Conservation (phyloP, 2,113 vertebrate genomes). For the Solenodon paradoxus region DNA sequence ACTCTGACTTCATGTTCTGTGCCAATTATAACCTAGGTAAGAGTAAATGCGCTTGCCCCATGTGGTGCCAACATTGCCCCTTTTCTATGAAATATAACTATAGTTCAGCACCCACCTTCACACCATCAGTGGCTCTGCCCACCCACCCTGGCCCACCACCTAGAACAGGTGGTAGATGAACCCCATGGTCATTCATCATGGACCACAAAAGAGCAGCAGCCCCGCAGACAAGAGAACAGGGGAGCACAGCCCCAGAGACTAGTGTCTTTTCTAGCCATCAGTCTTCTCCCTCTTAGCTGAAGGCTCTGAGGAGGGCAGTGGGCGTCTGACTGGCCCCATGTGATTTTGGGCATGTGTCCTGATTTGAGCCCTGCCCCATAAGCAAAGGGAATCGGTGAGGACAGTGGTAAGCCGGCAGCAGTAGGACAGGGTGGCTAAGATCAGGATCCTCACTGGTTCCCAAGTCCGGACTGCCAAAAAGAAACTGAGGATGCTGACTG, state of each 20-base stretch:
- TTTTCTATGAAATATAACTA: background rate
- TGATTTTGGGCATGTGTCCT: background rate
- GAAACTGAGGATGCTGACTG: background rate
- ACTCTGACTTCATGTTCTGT: background rate
- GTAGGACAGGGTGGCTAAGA: background rate
- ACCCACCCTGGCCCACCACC: background rate
- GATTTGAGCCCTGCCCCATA: background rate
- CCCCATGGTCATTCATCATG: background rate
- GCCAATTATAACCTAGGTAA: background rate
- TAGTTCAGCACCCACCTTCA: background rate
- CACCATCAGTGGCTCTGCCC: background rate
- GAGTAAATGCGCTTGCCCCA: background rate
- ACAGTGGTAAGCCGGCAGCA: background rate
- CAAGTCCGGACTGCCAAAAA: background rate
- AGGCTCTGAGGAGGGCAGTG: background rate
- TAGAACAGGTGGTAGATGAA: background rate
- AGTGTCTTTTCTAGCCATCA: background rate
- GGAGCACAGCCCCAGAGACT: background rate
- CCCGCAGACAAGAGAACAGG: background rate
- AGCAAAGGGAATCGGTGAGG: background rate
- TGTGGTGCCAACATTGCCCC: background rate
- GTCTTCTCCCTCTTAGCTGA: background rate
- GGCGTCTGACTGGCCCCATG: background rate
- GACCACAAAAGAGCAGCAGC: background rate
- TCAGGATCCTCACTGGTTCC: background rate